A percentile compares a stretch with the other conserved stretches of the same genome.
Evolutionary conservation across 2,888 invertebrate genomes (phyloP).

Genomic region (Tupiocoris notatus): DNA sequence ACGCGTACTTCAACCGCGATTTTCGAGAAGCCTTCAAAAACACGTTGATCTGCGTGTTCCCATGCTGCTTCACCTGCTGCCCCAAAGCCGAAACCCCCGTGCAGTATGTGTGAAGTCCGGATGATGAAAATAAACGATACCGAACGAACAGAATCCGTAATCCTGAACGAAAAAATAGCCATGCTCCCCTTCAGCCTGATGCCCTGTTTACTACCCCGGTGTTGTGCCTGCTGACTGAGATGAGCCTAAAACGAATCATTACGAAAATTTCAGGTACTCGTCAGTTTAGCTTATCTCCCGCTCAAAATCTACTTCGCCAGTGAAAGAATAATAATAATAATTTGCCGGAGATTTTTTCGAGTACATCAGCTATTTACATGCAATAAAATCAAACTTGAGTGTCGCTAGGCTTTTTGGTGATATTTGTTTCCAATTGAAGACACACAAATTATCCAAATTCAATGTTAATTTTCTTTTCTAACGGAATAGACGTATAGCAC

Average conservation of each 20-base stretch:
- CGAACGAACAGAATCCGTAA: background rate
- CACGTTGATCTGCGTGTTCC: constrained; percentile 81
- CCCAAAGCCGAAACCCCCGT: constrained; percentile 59
- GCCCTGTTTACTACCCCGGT: constrained; percentile 17
- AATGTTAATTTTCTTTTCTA: too few species aligned
- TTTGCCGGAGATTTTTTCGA: too few species aligned
- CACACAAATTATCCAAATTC: too few species aligned
- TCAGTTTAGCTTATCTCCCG: background rate
- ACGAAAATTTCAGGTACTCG: constrained; percentile 1
- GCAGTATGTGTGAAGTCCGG: constrained; percentile 50
- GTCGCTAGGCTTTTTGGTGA: too few species aligned
- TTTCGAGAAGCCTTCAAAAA: constrained; percentile 95
- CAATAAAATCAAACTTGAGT: too few species aligned
- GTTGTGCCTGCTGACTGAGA: constrained; percentile 4
- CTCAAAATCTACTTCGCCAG: too few species aligned
- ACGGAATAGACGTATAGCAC: too few species aligned
- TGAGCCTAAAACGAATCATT: background rate
- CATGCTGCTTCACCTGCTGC: constrained; percentile 71
- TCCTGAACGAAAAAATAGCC: background rate
- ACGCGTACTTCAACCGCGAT: constrained; percentile 94
- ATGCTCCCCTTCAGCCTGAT: constrained; percentile 7
- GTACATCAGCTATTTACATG: too few species aligned
- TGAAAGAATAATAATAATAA: too few species aligned
- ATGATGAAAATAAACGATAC: background rate
- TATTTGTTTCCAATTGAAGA: too few species aligned